These are phyloP conservation scores for Scomber scombrus DNA, from an alignment of 2,113 vertebrate genomes.

Conservation along the genomic window DNA sequence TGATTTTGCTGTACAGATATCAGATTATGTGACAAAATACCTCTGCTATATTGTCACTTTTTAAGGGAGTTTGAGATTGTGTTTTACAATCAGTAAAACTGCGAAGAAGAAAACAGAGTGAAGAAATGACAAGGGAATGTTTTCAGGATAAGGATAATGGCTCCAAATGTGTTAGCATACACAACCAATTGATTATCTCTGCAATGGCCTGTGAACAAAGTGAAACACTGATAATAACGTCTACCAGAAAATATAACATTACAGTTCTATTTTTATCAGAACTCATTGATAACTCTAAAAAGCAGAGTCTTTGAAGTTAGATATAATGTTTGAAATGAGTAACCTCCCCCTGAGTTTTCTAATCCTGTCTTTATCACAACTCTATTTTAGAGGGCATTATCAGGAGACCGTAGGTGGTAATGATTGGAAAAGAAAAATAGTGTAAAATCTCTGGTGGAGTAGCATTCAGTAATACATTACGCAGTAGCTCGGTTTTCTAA, in stretches of 20 bases:
- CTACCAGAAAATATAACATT: not conserved
- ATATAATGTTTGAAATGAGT: constrained; percentile 30
- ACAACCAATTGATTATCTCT: not conserved
- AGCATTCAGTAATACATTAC: constrained; percentile 52
- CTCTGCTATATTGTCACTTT: not conserved
- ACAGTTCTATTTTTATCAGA: not conserved
- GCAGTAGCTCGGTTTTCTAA: constrained; percentile 53
- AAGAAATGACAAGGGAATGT: too few relatives aligned
- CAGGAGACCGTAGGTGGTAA: constrained; percentile 60
- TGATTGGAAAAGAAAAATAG: constrained; percentile 48
- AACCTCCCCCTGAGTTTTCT: constrained; percentile 20
- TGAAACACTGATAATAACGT: not conserved
- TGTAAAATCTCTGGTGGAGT: constrained; percentile 67
- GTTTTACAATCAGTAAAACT: constrained; percentile 9
- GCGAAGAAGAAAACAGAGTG: not conserved
- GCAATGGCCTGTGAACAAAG: not conserved
- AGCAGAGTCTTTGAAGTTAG: constrained; percentile 25
- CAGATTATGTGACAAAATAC: constrained; percentile 9
- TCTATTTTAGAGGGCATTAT: constrained; percentile 52
- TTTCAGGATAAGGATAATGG: not conserved
- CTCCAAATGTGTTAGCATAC: constrained; percentile 1
- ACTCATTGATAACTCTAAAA: constrained; percentile 27
- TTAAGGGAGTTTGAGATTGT: not conserved
- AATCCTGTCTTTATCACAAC: constrained; percentile 41
- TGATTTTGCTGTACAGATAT: not conserved